Percentiles rank a stretch among this genome's conserved stretches.
These are phyloP conservation scores for Apeltes quadracus DNA, from an alignment of 2,113 vertebrate species.

Conservation along the genomic window DNA sequence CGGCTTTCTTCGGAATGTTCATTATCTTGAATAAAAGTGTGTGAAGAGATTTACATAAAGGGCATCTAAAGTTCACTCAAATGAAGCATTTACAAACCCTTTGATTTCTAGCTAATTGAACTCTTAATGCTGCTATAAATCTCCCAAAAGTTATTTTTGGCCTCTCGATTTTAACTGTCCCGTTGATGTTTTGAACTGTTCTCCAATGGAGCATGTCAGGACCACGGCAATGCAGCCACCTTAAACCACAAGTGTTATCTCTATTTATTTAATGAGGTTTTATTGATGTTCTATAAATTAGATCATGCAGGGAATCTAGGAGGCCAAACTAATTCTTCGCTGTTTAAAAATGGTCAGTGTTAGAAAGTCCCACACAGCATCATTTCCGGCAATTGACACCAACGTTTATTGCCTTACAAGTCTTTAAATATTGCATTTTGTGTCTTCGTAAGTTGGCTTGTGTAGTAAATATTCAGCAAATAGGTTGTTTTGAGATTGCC, in stretches of 20 bases:
- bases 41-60: conserved; percentile 32
- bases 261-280: conserved; percentile 3
- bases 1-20: conserved; percentile 25
- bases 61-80: conserved; percentile 48
- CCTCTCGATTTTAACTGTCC: neutral
- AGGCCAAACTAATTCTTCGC: neutral
- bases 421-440: neutral
- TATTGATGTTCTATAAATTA: conserved; percentile 12
- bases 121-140: conserved; percentile 46
- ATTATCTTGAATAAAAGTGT: conserved; percentile 33
- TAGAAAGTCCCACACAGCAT: neutral
- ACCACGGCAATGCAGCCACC: neutral
- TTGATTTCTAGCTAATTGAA: conserved; percentile 53
- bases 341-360: neutral
- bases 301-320: neutral
- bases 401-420: neutral
- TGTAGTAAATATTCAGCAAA: neutral
- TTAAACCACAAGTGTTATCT: conserved; percentile 2
- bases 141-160: conserved; percentile 3
- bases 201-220: conserved; percentile 17
- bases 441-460: neutral
- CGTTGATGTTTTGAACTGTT: neutral
- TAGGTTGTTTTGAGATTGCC: neutral
- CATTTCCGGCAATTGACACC: no score
- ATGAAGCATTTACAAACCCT: conserved; percentile 41